phyloP scores from a whole-genome alignment of 2,113 vertebrate species.

The Cryptotis parvus region DNA sequence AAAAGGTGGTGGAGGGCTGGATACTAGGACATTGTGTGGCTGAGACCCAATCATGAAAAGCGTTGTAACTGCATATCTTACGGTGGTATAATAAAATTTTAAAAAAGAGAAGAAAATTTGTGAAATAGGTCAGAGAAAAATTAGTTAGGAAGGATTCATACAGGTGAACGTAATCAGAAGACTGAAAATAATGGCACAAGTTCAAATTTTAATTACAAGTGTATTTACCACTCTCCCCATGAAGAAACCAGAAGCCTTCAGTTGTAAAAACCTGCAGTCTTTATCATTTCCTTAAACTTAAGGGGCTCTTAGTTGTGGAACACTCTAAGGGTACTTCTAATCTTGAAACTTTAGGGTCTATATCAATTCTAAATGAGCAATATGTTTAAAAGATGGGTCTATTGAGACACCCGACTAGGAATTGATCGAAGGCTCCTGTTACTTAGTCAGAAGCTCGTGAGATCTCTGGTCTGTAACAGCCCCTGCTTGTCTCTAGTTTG shows the following conservation, averaged over 20 bases:
- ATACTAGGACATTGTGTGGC: too few species aligned
- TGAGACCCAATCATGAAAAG: too few species aligned
- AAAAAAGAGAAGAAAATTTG: too few species aligned
- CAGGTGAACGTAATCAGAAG: not conserved
- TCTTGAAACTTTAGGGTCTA: not conserved
- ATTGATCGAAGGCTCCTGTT: not conserved
- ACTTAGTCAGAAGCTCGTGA: not conserved
- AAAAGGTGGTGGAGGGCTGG: too few species aligned
- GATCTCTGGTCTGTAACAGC: not conserved
- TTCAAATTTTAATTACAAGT: slow-evolving; percentile 6
- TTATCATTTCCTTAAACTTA: not conserved
- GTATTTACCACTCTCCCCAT: not conserved
- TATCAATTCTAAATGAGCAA: slow-evolving; percentile 26
- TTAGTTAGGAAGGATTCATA: too few species aligned
- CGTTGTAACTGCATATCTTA: too few species aligned
- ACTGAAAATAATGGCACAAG: not conserved
- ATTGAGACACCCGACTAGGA: not conserved
- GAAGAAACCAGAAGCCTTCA: not conserved
- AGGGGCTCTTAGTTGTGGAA: not conserved
- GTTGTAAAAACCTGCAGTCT: not conserved
- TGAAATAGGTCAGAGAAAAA: too few species aligned
- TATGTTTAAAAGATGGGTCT: not conserved
- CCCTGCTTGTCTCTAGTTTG: not conserved
- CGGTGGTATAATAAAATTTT: too few species aligned
- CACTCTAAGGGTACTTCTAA: not conserved